Evolutionary conservation across 2,113 vertebrate genomes (phyloP).

Genomic region (Hippocampus zosterae): DNA sequence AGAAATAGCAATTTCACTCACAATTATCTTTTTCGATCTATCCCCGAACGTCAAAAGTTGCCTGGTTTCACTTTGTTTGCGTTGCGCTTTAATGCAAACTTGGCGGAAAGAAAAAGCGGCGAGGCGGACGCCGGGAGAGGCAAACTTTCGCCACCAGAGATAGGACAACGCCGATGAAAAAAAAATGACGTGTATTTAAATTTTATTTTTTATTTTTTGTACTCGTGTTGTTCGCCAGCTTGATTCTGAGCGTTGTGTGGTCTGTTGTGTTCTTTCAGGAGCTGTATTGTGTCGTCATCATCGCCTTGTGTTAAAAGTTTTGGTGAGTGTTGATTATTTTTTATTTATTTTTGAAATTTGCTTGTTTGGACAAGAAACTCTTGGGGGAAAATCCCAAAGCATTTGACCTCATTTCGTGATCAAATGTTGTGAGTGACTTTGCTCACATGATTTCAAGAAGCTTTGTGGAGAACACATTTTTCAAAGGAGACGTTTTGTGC

Average conservation of each 20-base stretch:
- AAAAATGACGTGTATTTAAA: neutral
- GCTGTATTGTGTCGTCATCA: conserved; percentile 30
- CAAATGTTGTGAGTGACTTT: too few relatives aligned
- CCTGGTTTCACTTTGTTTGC: conserved; percentile 47
- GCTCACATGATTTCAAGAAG: too few relatives aligned
- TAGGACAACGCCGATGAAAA: conserved; percentile 5
- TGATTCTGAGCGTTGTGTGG: neutral
- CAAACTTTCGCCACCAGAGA: conserved; percentile 4
- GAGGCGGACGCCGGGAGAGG: neutral
- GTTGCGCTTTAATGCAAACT: conserved; percentile 50
- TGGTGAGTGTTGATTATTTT: conserved; percentile 47
- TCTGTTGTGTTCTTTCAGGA: conserved; percentile 34
- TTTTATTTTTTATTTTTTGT: neutral
- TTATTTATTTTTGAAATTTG: conserved; percentile 9
- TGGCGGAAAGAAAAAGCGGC: conserved; percentile 15
- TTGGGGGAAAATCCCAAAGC: neutral
- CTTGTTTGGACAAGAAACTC: neutral
- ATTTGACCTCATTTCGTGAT: too few relatives aligned
- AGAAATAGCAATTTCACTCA: conserved; percentile 70
- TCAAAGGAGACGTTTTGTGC: too few relatives aligned
- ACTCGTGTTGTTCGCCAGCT: neutral
- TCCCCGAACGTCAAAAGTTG: conserved; percentile 68
- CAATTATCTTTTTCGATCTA: conserved; percentile 64
- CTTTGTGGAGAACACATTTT: too few relatives aligned
- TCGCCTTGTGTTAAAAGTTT: conserved; percentile 29